Evolutionary conservation across 2,888 invertebrate species (phyloP).

Genomic region (Choristoneura rosaceana): DNA sequence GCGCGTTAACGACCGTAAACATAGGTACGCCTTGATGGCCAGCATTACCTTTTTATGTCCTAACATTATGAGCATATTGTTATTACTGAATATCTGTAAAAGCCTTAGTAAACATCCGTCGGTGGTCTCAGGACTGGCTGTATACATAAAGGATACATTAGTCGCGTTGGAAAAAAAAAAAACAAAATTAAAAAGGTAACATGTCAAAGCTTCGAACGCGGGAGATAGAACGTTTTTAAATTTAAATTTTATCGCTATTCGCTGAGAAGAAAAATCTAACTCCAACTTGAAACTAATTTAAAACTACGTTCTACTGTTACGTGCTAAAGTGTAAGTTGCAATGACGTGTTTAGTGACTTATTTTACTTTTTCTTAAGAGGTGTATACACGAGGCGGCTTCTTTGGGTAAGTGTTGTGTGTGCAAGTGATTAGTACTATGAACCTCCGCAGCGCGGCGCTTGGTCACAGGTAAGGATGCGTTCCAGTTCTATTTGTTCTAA

Average conservation of each 20-base stretch:
- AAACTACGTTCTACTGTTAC: slow-evolving; percentile 31
- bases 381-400: slow-evolving; percentile 66
- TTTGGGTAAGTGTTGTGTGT: slow-evolving; percentile 72
- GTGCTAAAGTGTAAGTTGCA: slow-evolving; percentile 41
- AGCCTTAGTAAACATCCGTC: slow-evolving; percentile 68
- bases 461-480: slow-evolving; percentile 51
- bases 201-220: slow-evolving; percentile 44
- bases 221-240: slow-evolving; percentile 55
- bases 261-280: neutral
- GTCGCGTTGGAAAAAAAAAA: slow-evolving; percentile 55
- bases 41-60: slow-evolving; percentile 34
- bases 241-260: slow-evolving; percentile 24
- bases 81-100: slow-evolving; percentile 55
- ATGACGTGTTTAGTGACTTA: slow-evolving; percentile 54
- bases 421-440: slow-evolving; percentile 73
- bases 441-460: slow-evolving; percentile 81
- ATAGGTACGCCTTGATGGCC: slow-evolving; percentile 30
- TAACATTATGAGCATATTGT: slow-evolving; percentile 40
- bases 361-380: slow-evolving; percentile 53
- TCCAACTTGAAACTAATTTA: neutral
- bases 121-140: slow-evolving; percentile 73
- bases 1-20: slow-evolving; percentile 32
- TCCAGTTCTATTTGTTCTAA: slow-evolving; percentile 54
- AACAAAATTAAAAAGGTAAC: slow-evolving; percentile 52
- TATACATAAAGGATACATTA: slow-evolving; percentile 73